Evolutionary conservation across 2,888 invertebrate species (phyloP).

Genomic region (Monopis laevigella): DNA sequence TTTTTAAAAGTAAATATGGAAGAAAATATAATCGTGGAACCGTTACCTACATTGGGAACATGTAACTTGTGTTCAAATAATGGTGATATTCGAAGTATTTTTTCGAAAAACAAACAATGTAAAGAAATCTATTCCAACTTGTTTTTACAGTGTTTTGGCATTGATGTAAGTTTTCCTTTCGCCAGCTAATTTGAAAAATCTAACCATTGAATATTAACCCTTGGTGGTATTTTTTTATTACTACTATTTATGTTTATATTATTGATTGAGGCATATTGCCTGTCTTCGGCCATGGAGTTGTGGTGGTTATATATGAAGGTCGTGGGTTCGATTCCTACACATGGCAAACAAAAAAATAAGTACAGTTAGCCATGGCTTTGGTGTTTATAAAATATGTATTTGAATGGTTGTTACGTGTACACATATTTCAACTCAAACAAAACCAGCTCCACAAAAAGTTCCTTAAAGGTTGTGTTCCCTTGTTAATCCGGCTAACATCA

Average conservation of each 20-base stretch:
- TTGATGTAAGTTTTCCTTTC: conserved; percentile 42
- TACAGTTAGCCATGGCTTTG: too few relatives aligned
- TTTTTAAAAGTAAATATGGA: conserved; percentile 22
- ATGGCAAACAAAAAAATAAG: too few relatives aligned
- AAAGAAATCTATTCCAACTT: conserved; percentile 41
- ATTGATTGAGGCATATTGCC: too few relatives aligned
- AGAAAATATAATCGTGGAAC: conserved; percentile 44
- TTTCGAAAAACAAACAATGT: conserved; percentile 31
- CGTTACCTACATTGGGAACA: conserved; percentile 42
- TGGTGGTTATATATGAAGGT: too few relatives aligned
- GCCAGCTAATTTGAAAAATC: not conserved
- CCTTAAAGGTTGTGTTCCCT: too few relatives aligned
- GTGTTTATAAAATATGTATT: too few relatives aligned
- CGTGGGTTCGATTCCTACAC: too few relatives aligned
- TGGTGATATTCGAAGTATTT: conserved; percentile 51
- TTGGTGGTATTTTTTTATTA: not conserved
- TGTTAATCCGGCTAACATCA: too few relatives aligned
- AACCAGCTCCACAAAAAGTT: too few relatives aligned
- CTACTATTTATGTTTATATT: not conserved
- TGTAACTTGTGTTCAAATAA: conserved; percentile 52
- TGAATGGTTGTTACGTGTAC: too few relatives aligned
- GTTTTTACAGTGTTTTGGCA: conserved; percentile 44
- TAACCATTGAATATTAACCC: not conserved
- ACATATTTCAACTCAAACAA: too few relatives aligned
- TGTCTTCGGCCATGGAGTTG: too few relatives aligned